These are phyloP conservation scores for Lepilemur ruficaudatus DNA, from an alignment of 2,797 vertebrate genomes.

Conservation along the genomic window DNA sequence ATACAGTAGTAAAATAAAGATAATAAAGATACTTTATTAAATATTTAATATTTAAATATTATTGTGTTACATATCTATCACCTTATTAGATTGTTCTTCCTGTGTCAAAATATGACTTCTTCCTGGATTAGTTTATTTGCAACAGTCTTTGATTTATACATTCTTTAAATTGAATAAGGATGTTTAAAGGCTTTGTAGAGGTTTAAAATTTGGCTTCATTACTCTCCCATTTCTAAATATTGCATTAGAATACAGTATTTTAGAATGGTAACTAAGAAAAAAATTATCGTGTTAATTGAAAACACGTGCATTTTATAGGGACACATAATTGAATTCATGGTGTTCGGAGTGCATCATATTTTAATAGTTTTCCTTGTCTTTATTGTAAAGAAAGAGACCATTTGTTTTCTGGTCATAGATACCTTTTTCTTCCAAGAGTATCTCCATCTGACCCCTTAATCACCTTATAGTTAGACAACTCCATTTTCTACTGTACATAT, in stretches of 20 bases:
- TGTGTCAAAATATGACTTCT: not conserved
- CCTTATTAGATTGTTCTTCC: not conserved
- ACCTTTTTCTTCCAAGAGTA: not conserved
- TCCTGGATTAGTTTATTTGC: conserved; percentile 3
- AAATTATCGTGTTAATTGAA: not conserved
- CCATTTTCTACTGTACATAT: not conserved
- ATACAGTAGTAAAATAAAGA: not conserved
- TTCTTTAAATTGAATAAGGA: not conserved
- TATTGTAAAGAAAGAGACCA: not conserved
- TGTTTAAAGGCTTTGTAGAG: not conserved
- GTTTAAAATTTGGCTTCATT: not conserved
- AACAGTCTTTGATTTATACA: not conserved
- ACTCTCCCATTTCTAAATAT: not conserved
- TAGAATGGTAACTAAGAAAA: not conserved
- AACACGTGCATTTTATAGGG: not conserved
- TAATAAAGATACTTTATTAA: no score
- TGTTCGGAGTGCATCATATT: not conserved
- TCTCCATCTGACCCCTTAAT: not conserved
- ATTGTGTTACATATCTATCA: not conserved
- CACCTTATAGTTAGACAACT: not conserved
- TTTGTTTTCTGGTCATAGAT: not conserved
- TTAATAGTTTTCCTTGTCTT: not conserved
- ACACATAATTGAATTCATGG: not conserved
- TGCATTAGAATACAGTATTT: not conserved
- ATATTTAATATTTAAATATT: not conserved